Percentiles rank a stretch among this genome's conserved stretches.
These are phyloP conservation scores for Clepsis dumicolana DNA, from an alignment of 2,888 invertebrate genomes.

Conservation along the genomic window DNA sequence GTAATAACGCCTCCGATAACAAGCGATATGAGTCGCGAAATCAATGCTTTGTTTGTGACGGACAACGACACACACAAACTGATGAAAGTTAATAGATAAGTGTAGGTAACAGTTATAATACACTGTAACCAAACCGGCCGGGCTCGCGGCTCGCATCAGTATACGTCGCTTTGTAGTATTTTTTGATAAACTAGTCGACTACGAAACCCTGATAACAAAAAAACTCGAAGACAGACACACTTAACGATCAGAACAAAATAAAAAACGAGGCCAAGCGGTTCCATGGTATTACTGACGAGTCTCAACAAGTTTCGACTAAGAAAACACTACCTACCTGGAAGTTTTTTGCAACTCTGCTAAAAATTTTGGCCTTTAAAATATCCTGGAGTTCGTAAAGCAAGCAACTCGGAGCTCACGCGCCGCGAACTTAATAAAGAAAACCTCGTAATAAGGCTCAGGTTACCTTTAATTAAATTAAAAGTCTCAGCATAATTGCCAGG, in stretches of 20 bases:
- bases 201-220: background rate
- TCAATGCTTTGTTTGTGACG: constrained; percentile 2
- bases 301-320: constrained; percentile 16
- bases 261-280: background rate
- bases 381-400: background rate
- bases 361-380: background rate
- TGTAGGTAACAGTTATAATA: no score
- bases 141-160: background rate
- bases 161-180: background rate
- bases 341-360: background rate
- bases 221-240: background rate
- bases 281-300: constrained; percentile 7
- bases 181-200: background rate
- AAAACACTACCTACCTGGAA: background rate
- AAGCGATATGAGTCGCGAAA: constrained; percentile 2
- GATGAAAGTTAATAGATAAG: constrained; percentile 26
- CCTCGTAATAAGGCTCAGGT: constrained; percentile 34
- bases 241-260: background rate
- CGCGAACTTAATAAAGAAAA: constrained; percentile 37
- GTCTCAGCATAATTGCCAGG: constrained; percentile 32
- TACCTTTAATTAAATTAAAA: constrained; percentile 42
- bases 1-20: constrained; percentile 25
- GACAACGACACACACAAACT: background rate
- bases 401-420: constrained; percentile 1
- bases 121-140: background rate